Evolutionary conservation across 1,140 invertebrate species (phyloP), one percentile per base, ranked within the genome.

Genomic region (Berghia stephanieae): DNA sequence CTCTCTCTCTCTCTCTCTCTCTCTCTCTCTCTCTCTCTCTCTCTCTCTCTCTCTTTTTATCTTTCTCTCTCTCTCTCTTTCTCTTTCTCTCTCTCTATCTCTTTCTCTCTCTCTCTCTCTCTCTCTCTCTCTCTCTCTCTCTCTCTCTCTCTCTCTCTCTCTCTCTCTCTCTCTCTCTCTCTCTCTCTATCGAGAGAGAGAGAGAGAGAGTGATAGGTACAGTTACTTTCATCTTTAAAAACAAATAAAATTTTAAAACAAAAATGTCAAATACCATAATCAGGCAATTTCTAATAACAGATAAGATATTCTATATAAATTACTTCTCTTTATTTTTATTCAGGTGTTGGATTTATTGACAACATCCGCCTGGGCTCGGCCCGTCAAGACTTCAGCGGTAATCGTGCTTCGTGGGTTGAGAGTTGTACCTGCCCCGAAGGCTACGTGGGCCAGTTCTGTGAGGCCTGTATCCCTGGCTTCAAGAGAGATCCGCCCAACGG

Each of bases 401-500:
- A 79, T 8, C 91, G 92, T 1, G 97, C 96, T 0, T 92, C 93
- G 67, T 99, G 96, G 96, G 93, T 99, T 6, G 98, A 99, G 88
- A 94, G 94, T 83, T 99, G 98, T 87, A 93, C 93, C 10, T 99
- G 98, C 89, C 96, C 96, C 0, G 92, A 94, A 75, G 96, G 96
- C 0, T 99, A 98, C 83, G 89, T 92, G 52, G 93, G 98, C 0
- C 96, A 99, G 89, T 98, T 96, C 89, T 99, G 98, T 86, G 98
- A 99, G 90, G 97, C 96, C 0, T 99, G 98, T 87, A 94, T 94
- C 0, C 95, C 96, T 0, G 96, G 96, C 0, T 99, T 93, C 84
- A 93, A 96, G 49, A 96, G 98, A 82, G 94, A 95, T 80, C 95
- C 96, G 0, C 93, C 95, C 0, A 93, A 94, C 80, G 96, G 96